A percentile compares a stretch with the other conserved stretches of the same genome.
These are phyloP conservation scores for Butorides virescens DNA, from an alignment of 2,113 vertebrate species.

Conservation along the genomic window DNA sequence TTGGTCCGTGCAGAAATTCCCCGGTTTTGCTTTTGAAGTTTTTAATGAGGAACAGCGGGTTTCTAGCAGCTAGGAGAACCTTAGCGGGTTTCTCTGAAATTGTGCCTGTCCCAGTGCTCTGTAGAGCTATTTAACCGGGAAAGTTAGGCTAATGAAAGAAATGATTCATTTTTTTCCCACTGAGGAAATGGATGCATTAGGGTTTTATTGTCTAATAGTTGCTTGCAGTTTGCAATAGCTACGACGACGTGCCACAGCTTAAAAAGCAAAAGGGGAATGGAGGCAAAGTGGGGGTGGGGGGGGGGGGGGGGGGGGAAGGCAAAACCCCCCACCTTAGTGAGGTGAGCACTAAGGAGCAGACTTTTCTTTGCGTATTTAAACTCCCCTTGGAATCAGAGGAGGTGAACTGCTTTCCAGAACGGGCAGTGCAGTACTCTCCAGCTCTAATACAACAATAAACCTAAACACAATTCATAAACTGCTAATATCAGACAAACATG, in stretches of 20 bases:
- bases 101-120: not conserved
- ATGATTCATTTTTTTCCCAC: not conserved
- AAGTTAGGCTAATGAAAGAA: slow-evolving; percentile 45
- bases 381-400: not conserved
- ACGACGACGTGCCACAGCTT: not conserved
- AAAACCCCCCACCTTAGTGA: not conserved
- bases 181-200: not conserved
- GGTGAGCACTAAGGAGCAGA: not conserved
- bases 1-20: not conserved
- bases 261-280: not conserved
- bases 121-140: not conserved
- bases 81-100: not conserved
- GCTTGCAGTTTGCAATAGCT: not conserved
- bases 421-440: not conserved
- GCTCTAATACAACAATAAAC: not conserved
- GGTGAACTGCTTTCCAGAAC: not conserved
- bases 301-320: not conserved
- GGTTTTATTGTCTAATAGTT: not conserved
- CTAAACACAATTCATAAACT: not conserved
- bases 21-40: slow-evolving; percentile 31
- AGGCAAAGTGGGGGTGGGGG: not conserved
- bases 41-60: slow-evolving; percentile 16
- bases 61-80: not conserved
- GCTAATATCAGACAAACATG: not conserved
- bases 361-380: not conserved